phyloP scores from a whole-genome alignment of 2,888 invertebrate species.

The Odontothrips loti region DNA sequence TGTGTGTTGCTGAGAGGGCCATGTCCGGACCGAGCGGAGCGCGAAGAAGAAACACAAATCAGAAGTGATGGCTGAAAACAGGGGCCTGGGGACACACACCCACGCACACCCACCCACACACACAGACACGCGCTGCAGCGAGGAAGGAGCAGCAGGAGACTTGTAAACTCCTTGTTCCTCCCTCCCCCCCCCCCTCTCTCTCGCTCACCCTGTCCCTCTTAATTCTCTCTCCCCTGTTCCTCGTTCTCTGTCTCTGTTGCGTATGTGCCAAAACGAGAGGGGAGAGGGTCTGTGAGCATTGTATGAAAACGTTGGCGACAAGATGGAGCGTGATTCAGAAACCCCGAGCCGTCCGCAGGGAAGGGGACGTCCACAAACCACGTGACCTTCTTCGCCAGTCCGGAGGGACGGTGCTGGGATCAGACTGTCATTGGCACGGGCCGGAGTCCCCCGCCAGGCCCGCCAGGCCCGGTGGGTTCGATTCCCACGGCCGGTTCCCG shows the following conservation, averaged over 20 bases:
- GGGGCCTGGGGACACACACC: background rate
- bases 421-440: too few relatives aligned
- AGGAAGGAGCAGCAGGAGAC: background rate
- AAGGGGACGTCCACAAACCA: background rate
- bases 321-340: slow-evolving; percentile 1
- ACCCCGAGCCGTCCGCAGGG: background rate
- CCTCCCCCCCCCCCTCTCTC: background rate
- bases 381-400: too few relatives aligned
- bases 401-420: too few relatives aligned
- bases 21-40: background rate
- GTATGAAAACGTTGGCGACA: background rate
- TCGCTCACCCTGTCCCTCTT: background rate
- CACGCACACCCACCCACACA: background rate
- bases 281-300: background rate
- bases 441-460: too few relatives aligned
- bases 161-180: background rate
- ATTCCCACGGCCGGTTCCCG: too few relatives aligned
- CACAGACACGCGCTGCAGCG: background rate
- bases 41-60: slow-evolving; percentile 23
- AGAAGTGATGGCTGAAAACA: slow-evolving; percentile 22
- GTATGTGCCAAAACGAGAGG: background rate
- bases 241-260: too few relatives aligned
- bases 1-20: background rate
- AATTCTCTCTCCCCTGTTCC: too few relatives aligned
- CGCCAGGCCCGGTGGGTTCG: too few relatives aligned